Conservation (phyloP, 2,797 vertebrate genomes). For the Pseudopleuronectes americanus region DNA sequence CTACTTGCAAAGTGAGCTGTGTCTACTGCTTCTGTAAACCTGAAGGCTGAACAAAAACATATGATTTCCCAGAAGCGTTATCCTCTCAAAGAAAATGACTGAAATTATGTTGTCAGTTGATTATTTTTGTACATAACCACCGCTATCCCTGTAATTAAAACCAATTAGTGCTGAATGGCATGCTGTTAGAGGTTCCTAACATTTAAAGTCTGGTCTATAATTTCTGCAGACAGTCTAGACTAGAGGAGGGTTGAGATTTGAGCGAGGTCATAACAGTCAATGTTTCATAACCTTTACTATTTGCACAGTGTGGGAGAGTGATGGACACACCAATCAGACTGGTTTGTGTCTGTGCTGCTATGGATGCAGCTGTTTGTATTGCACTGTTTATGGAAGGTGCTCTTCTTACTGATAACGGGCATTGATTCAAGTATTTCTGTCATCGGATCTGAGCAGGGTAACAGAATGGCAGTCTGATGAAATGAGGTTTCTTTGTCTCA, state of each 20-base stretch:
- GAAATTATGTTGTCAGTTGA: constrained; percentile 3
- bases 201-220: constrained; percentile 18
- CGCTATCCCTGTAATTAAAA: neutral
- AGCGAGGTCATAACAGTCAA: constrained; percentile 24
- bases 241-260: constrained; percentile 7
- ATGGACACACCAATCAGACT: constrained; percentile 40
- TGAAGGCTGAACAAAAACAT: constrained; percentile 7
- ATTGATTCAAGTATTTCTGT: constrained; percentile 38
- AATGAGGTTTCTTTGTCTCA: neutral
- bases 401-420: constrained; percentile 38
- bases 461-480: constrained; percentile 16
- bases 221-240: constrained; percentile 11
- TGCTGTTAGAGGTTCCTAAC: neutral
- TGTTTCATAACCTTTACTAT: constrained; percentile 45
- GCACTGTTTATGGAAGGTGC: constrained; percentile 29
- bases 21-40: constrained; percentile 1
- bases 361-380: constrained; percentile 21
- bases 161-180: neutral
- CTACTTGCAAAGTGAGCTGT: constrained; percentile 12
- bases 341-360: constrained; percentile 12
- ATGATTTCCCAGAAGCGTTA: constrained; percentile 22
- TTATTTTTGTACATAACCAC: constrained; percentile 2
- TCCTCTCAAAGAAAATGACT: constrained; percentile 30
- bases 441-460: constrained; percentile 18
- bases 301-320: constrained; percentile 48